Percentiles rank a stretch among this genome's conserved stretches.
phyloP scores from a whole-genome alignment of 2,797 vertebrate genomes.

The Rousettus madagascariensis region DNA sequence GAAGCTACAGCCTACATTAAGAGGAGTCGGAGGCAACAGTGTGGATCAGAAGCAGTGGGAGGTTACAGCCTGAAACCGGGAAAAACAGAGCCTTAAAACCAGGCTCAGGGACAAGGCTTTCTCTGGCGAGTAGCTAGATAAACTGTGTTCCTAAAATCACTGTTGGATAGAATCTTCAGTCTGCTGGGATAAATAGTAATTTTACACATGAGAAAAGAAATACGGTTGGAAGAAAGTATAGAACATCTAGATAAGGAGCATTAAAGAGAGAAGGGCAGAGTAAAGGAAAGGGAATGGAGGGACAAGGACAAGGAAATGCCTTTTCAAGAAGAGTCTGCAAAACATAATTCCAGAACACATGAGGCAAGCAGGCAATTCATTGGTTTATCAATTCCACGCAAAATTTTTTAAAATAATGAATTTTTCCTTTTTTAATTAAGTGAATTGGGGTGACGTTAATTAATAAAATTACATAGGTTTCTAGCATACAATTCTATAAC shows the following conservation, averaged over 20 bases:
- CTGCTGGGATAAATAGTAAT: not conserved
- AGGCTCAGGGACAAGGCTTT: not conserved
- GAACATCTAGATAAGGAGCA: not conserved
- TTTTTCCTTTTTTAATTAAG: not conserved
- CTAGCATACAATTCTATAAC: no score
- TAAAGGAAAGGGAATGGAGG: not conserved
- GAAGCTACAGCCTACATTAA: not conserved
- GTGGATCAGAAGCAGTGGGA: not conserved
- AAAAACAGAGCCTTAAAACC: not conserved
- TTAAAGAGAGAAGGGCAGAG: not conserved
- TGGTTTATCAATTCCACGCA: not conserved
- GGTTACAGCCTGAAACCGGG: not conserved
- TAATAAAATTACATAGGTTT: no score
- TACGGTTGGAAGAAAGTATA: not conserved
- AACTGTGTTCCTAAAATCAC: not conserved
- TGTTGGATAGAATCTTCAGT: not conserved
- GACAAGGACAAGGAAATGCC: not conserved
- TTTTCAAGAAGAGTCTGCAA: not conserved
- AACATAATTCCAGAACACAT: not conserved
- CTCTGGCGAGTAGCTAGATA: not conserved
- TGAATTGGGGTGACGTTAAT: no score
- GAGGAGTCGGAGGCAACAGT: not conserved
- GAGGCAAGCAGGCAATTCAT: not conserved
- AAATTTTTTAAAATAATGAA: not conserved
- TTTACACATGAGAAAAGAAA: not conserved